Conservation (phyloP, 2,797 vertebrate species). For the Botia almorhae region DNA sequence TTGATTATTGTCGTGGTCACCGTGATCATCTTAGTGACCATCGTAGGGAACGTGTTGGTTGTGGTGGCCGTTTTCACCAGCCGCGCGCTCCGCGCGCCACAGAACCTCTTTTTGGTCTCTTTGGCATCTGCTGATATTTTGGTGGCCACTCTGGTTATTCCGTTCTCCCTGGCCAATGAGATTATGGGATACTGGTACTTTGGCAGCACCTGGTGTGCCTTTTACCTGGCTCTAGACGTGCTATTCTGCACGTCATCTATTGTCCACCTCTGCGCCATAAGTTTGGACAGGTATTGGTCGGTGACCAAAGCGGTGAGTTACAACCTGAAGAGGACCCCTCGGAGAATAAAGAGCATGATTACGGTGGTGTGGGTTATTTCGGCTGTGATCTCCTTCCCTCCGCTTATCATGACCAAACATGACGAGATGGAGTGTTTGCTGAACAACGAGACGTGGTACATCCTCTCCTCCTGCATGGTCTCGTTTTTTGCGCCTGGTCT, state of each 20-base stretch:
- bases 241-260: slow-evolving; percentile 92
- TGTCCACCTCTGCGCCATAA: slow-evolving; percentile 91
- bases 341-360: slow-evolving; percentile 87
- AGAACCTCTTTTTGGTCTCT: slow-evolving; percentile 91
- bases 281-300: slow-evolving; percentile 92
- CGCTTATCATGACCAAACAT: slow-evolving; percentile 82
- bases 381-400: slow-evolving; percentile 87
- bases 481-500: slow-evolving; percentile 90
- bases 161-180: slow-evolving; percentile 90
- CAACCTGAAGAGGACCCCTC: slow-evolving; percentile 86
- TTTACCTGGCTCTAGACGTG: slow-evolving; percentile 89
- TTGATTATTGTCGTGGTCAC: slow-evolving; percentile 85
- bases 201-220: slow-evolving; percentile 87
- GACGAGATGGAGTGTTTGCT: slow-evolving; percentile 80
- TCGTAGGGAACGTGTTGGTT: slow-evolving; percentile 87
- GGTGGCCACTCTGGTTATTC: slow-evolving; percentile 88
- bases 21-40: slow-evolving; percentile 80
- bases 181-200: slow-evolving; percentile 94
- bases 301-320: slow-evolving; percentile 88
- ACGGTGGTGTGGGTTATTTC: slow-evolving; percentile 84
- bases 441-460: slow-evolving; percentile 91
- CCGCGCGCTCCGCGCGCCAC: slow-evolving; percentile 85
- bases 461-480: slow-evolving; percentile 85
- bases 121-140: slow-evolving; percentile 90
- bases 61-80: slow-evolving; percentile 88